Evolutionary conservation across 2,113 vertebrate genomes (phyloP).

Genomic region (Lepisosteus osseus): DNA sequence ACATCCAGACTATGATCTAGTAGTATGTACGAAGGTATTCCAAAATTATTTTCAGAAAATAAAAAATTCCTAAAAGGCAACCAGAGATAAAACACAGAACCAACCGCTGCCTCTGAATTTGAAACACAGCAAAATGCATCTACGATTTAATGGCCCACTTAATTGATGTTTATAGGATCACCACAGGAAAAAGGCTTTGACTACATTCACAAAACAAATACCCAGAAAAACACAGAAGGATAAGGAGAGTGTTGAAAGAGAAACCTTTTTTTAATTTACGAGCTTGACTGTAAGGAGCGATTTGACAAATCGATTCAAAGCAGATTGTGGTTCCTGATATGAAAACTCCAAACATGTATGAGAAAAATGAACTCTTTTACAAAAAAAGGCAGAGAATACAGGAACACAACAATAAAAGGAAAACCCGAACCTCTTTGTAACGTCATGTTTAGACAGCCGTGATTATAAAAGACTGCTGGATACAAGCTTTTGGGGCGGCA

Average conservation of each 20-base stretch:
- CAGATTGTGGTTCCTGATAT: constrained; percentile 33
- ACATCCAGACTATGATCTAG: too few relatives aligned
- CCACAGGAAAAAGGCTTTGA: not conserved
- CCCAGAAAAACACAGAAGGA: constrained; percentile 23
- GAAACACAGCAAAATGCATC: too few relatives aligned
- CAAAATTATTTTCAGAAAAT: too few relatives aligned
- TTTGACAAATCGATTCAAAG: constrained; percentile 37
- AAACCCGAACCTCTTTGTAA: constrained; percentile 50
- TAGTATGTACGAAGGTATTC: too few relatives aligned
- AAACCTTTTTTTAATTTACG: constrained; percentile 27
- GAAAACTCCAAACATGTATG: constrained; percentile 33
- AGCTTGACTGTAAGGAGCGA: constrained; percentile 21
- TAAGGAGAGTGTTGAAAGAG: constrained; percentile 23
- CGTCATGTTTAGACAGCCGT: constrained; percentile 46
- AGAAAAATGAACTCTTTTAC: constrained; percentile 17
- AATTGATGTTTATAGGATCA: not conserved
- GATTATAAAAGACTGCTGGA: constrained; percentile 52
- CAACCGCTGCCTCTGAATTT: too few relatives aligned
- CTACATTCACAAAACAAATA: not conserved
- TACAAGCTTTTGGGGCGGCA: constrained; percentile 59
- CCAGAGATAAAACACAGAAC: too few relatives aligned
- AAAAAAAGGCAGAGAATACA: constrained; percentile 12
- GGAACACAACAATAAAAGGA: not conserved
- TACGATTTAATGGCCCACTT: too few relatives aligned
- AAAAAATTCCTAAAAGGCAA: too few relatives aligned